Conservation (phyloP, 2,113 vertebrate species). For the Castor canadensis region DNA sequence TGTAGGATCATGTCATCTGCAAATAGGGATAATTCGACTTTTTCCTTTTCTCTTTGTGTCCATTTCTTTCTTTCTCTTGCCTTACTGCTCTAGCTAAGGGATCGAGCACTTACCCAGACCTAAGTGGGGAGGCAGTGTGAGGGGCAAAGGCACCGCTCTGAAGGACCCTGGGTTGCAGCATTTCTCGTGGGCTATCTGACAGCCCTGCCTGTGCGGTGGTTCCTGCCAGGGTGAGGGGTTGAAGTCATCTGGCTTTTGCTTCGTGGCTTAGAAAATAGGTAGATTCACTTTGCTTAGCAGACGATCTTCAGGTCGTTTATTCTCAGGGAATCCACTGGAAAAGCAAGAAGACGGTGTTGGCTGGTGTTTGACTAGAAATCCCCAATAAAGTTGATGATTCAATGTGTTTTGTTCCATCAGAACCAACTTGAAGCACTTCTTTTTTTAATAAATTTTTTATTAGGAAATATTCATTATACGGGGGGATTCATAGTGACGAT, state of each 20-base stretch:
- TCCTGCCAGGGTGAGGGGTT: neutral
- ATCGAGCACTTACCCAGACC: too few species aligned
- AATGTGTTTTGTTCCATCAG: neutral
- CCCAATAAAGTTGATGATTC: constrained; percentile 34
- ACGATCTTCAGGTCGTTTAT: constrained; percentile 9
- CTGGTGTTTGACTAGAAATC: neutral
- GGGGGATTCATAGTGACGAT: too few species aligned
- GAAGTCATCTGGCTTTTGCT: neutral
- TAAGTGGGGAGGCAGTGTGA: neutral
- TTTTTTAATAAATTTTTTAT: too few species aligned
- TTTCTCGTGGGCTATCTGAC: neutral
- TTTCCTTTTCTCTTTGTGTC: too few species aligned
- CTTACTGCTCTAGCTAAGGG: too few species aligned
- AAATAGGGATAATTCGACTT: too few species aligned
- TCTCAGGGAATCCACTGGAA: constrained; percentile 1
- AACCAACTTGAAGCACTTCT: too few species aligned
- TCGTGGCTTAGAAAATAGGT: neutral
- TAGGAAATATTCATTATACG: too few species aligned
- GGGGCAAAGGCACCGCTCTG: neutral
- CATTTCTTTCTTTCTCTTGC: too few species aligned
- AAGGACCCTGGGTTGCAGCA: neutral
- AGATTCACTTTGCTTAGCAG: neutral
- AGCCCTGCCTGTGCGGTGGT: neutral
- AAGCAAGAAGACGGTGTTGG: constrained; percentile 50
- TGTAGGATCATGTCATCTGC: too few species aligned